Evolutionary conservation across 2,888 invertebrate genomes (phyloP), one percentile per base, ranked within the genome.

Genomic region (Campoplex capitator): DNA sequence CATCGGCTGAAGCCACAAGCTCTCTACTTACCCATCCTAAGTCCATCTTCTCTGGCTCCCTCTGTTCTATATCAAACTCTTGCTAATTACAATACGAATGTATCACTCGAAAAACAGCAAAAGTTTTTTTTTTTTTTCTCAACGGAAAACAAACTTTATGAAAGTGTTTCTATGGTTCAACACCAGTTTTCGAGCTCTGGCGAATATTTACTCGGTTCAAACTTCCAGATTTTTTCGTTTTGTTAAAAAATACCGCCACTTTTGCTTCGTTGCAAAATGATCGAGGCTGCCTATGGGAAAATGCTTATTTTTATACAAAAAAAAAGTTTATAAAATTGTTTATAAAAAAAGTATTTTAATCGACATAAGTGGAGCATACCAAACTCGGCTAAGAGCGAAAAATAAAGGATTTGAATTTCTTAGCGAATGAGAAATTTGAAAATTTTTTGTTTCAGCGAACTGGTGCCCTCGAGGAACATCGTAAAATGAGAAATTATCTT

Each of bases 401-500:
- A 58, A 28, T 32, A 8, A 28, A 3, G 38, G 3, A 67, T 13
- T 54, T 32, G 32, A 38, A 23, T 38, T 16, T 6, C 68, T 42
- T 32, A n/a, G 18, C 67, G n/a, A 32, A 62, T 28, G 7, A 54
- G n/a, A 28, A 48, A 48, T 56, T 45, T 54, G 62, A 1, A 4
- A 13, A 16, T 16, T 28, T 16, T 28, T 84, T 62, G 42, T 89
- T 91, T 88, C 93, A 95, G 95, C 94, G 95, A 85, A 94, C 94
- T 87, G 95, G 95, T 18, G 96, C 96, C 45, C 90, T 97, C 67
- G 97, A 97, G 81, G 97, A 97, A 85, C 97, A 97, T 88, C 95
- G 97, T 48, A 96, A 97, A 87, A 96, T 97, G 95, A 96, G 97
- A 81, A 97, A 97, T 89, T 97, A 97, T 94, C 95, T 98, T 88